Percentiles rank a stretch among this genome's conserved stretches.
These are phyloP conservation scores for Candidula unifasciata DNA, from an alignment of 2,888 invertebrate genomes.

Conservation along the genomic window DNA sequence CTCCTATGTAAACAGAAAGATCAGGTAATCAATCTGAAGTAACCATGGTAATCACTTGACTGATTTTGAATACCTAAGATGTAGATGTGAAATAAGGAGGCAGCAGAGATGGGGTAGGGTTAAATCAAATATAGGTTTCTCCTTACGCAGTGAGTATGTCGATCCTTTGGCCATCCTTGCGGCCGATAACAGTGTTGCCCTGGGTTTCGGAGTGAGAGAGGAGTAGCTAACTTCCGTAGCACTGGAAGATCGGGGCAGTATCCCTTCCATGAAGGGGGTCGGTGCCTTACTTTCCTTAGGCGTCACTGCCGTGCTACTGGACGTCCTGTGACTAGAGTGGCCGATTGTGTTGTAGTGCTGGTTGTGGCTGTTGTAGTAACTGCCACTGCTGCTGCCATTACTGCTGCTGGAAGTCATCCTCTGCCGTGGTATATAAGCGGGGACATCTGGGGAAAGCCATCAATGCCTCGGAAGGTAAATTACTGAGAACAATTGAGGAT, in stretches of 20 bases:
- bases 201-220: constrained; percentile 38
- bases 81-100: too few species aligned
- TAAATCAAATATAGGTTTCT: background rate
- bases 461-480: constrained; percentile 32
- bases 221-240: constrained; percentile 87
- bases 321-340: constrained; percentile 27
- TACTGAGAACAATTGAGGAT: background rate
- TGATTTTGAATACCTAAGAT: too few species aligned
- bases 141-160: constrained; percentile 78
- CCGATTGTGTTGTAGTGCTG: constrained; percentile 53
- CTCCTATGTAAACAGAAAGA: too few species aligned
- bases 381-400: constrained; percentile 31
- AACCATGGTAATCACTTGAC: too few species aligned
- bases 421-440: constrained; percentile 25
- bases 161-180: constrained; percentile 81
- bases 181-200: constrained; percentile 82
- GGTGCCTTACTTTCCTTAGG: background rate
- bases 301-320: background rate
- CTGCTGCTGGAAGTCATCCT: constrained; percentile 30
- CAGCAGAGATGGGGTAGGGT: too few species aligned
- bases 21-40: too few species aligned
- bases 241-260: constrained; percentile 86
- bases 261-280: constrained; percentile 29
- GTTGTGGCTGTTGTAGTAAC: constrained; percentile 47
- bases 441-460: constrained; percentile 44